These are phyloP conservation scores for Nemopilema nomurai DNA, from an alignment of 30 jellyfish, hydroid and myxozoan genomes.

Conservation along the genomic window DNA sequence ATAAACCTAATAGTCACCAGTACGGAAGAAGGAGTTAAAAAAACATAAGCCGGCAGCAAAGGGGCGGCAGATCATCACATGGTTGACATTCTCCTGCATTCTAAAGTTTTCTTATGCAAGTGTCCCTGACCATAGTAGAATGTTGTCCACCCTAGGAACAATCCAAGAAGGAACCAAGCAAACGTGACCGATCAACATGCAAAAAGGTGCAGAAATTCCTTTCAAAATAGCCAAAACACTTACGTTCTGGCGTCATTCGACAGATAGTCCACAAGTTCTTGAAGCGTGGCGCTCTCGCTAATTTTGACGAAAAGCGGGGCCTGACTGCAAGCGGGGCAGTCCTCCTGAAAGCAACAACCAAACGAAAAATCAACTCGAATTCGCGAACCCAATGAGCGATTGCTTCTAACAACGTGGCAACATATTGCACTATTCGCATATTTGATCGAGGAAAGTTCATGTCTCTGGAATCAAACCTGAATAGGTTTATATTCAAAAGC, in stretches of 20 bases:
- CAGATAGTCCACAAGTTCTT: constrained; percentile 51
- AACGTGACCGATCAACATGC: neutral
- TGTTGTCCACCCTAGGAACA: too few relatives aligned
- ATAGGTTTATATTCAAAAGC: too few relatives aligned
- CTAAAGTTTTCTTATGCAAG: too few relatives aligned
- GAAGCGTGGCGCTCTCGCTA: constrained; percentile 45
- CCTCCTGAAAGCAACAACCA: constrained; percentile 44
- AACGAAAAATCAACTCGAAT: neutral
- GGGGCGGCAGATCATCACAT: too few relatives aligned
- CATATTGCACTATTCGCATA: neutral
- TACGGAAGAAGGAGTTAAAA: too few relatives aligned
- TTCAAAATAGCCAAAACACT: constrained; percentile 9
- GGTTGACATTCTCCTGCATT: too few relatives aligned
- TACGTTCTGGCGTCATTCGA: constrained; percentile 66
- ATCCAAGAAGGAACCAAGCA: neutral
- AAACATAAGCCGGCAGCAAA: too few relatives aligned
- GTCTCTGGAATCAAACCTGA: too few relatives aligned
- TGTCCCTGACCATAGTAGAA: too few relatives aligned
- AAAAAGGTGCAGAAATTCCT: neutral
- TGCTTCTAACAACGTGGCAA: neutral
- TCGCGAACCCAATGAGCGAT: neutral
- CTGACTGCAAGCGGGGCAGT: constrained; percentile 82
- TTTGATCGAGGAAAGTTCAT: too few relatives aligned
- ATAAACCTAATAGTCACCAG: too few relatives aligned
- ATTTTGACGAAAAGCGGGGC: constrained; percentile 60